Evolutionary conservation across 2,888 invertebrate species (phyloP).

Genomic region (Steromphala cineraria): DNA sequence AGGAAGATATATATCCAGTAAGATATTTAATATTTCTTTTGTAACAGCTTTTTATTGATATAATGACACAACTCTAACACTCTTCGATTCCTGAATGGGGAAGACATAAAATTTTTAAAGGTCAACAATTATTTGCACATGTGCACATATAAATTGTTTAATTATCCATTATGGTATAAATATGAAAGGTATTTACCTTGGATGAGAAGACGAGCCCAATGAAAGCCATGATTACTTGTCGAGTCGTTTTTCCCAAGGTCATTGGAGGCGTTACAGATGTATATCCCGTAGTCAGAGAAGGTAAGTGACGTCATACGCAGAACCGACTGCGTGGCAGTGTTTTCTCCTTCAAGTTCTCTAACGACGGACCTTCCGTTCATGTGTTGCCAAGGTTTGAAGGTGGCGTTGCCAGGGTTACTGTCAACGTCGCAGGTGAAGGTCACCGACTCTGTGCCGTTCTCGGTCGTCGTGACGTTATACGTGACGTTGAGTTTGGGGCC

Average conservation of each 20-base stretch:
- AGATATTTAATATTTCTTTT: too few species aligned
- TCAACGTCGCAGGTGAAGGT: not conserved
- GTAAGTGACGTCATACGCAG: not conserved
- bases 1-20: too few species aligned
- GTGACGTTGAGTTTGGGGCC: not conserved
- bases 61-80: too few species aligned
- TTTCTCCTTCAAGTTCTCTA: not conserved
- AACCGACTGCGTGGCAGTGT: not conserved
- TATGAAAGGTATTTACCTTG: not conserved
- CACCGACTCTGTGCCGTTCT: not conserved
- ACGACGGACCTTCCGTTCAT: not conserved
- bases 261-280: constrained; percentile 6
- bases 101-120: too few species aligned
- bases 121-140: too few species aligned
- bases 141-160: too few species aligned
- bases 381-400: not conserved
- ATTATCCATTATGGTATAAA: too few species aligned
- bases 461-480: not conserved
- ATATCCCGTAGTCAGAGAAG: not conserved
- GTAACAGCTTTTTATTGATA: too few species aligned
- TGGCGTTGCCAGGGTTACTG: not conserved
- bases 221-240: not conserved
- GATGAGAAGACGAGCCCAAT: not conserved
- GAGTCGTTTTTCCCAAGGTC: not conserved
- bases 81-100: too few species aligned